Evolutionary conservation across 2,113 vertebrate genomes (phyloP).

Genomic region (Muscicapa adusta): DNA sequence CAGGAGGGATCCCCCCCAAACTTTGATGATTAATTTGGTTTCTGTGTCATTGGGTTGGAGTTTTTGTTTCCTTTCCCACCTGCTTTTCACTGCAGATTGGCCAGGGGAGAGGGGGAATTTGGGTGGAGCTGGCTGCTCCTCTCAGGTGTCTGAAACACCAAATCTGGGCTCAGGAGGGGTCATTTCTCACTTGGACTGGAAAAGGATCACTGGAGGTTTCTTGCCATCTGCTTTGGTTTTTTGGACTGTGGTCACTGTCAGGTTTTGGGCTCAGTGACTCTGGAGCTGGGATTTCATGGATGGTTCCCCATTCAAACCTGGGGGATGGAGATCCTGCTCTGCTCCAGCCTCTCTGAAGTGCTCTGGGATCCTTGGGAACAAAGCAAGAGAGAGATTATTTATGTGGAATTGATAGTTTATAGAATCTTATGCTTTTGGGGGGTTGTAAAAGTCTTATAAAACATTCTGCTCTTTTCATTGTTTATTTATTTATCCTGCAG

Average conservation of each 20-base stretch:
- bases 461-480: not conserved
- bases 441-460: not conserved
- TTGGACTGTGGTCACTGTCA: not conserved
- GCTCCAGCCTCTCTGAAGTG: not conserved
- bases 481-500: not conserved
- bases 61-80: constrained; percentile 56
- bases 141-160: not conserved
- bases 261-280: not conserved
- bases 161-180: not conserved
- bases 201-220: not conserved
- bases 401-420: not conserved
- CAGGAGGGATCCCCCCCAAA: not conserved
- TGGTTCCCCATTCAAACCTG: rapidly evolving
- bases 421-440: not conserved
- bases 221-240: not conserved
- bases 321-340: not conserved
- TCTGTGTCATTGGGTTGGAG: constrained; percentile 18
- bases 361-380: not conserved
- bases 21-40: constrained; percentile 40
- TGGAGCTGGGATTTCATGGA: not conserved
- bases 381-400: not conserved
- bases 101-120: not conserved
- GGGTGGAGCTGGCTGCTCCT: constrained; percentile 5
- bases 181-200: not conserved
- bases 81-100: not conserved